Base-by-base conservation (phyloP, 2,888 invertebrate species). In the Eristalis intricaria region DNA sequence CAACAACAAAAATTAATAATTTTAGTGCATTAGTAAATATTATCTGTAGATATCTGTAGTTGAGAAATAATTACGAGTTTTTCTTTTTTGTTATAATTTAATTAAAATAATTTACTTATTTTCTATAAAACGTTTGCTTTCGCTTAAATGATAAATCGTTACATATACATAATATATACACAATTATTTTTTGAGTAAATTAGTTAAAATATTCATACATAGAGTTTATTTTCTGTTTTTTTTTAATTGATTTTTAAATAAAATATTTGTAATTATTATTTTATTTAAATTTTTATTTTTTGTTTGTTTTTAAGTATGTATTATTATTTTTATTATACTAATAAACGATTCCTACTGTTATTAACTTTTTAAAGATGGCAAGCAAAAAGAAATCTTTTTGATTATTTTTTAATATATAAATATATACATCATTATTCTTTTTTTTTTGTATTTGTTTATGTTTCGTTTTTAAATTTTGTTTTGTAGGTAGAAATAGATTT, bases 281-380 rank as follows among this genome's bases (percentile, higher is more conserved):
- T 76, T 22, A 35, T 40, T 78, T n/a, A n/a, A n/a, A n/a, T n/a
- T n/a, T 15, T 23, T 64, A 56, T 40, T 64, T 65, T 58, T 63
- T 66, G 29, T 32, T 71, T 65, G 76, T 56, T 76, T 65, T 79
- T 68, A 76, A 64, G 76, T 83, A 79, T 80, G 87, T 87, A 83
- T 76, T 87, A 84, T 87, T 84, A 82, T 82, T 87, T 87, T 79
- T 84, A 80, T 84, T 87, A 66, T 60, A 84, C 87, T 87, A 87
- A 87, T 87, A 87, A 87, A 80, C 75, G 79, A 84, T 84, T 87
- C 84, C 87, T 87, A 87, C 40, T 87, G 87, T 87, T 87, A 73
- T 87, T 83, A 74, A 82, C 70, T 71, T 82, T 82, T 82, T 69
- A 71, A 74, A 74, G 60, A 78, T 68, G 58, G 22, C 65, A 69